Evolutionary conservation across 2,113 vertebrate species (phyloP).

Genomic region (Plecotus auritus): DNA sequence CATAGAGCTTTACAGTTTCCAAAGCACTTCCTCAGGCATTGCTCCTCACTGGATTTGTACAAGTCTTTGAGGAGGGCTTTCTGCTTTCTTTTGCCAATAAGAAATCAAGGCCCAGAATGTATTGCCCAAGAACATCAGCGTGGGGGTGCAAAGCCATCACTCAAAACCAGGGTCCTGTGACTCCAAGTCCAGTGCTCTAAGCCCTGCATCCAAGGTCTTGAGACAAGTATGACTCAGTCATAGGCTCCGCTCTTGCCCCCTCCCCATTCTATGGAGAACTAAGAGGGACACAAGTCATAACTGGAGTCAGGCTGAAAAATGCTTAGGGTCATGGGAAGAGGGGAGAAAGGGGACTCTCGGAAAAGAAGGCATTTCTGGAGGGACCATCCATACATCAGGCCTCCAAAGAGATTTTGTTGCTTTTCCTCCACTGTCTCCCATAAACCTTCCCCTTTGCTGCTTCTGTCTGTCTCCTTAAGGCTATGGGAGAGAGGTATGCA

Average conservation of each 20-base stretch:
- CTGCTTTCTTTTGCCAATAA: not conserved
- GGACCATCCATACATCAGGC: not conserved
- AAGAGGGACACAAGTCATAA: not conserved
- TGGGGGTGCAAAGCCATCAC: not conserved
- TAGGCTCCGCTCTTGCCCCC: not conserved
- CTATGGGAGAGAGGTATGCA: not conserved
- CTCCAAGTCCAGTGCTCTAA: not conserved
- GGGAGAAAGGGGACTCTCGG: not conserved
- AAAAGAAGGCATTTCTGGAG: not conserved
- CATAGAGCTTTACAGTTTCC: not conserved
- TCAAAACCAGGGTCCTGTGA: not conserved
- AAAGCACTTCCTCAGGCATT: not conserved
- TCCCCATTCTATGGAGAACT: not conserved
- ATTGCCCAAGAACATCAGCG: not conserved
- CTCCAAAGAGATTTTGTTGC: not conserved
- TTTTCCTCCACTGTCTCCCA: not conserved
- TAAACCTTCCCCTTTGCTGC: not conserved
- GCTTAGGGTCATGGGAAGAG: not conserved
- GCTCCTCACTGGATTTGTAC: not conserved
- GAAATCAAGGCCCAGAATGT: not conserved
- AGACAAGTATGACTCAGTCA: not conserved
- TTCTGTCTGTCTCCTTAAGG: conserved; percentile 26
- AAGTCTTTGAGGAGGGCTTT: not conserved
- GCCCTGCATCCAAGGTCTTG: not conserved
- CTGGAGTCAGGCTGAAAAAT: not conserved